Evolutionary conservation across 2,888 invertebrate species (phyloP), one percentile per base, ranked within the genome.

Genomic region (Nowickia ferox): DNA sequence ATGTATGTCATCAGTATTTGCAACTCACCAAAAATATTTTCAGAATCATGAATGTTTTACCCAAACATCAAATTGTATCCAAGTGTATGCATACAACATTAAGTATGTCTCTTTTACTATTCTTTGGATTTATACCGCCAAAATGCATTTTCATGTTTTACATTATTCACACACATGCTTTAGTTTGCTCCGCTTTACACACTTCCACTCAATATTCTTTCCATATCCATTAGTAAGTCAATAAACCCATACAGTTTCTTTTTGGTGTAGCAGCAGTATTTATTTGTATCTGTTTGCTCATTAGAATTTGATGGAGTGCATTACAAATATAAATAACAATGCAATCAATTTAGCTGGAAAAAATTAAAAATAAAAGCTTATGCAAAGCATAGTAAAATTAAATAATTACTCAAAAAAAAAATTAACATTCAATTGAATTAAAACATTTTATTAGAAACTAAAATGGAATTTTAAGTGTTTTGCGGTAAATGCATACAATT

Each of bases 71-170:
- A 74, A 55, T 78, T 78, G 57, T 81, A 30, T 30, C 30, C 6
- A 30, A 30, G 1, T 6, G 30, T 6, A 30, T 30, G 63, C 80
- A 84, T 84, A 30, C 30, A 30, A 6, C 30, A 6, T 30, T 30
- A 30, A 6, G 30, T 30, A 65, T 84, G 82, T 65, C 69, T 84
- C 19, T 77, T 72, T 81, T 84, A 85, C 81, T 84, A 84, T 85
- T 80, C 79, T 87, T 88, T 87, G 78, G 75, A 84, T 87, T 83
- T 84, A 74, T 75, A 51, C 75, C 87, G 87, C 79, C 83, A 76
- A 87, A 88, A 87, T 88, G 88, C 87, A 87, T 88, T 88, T 88
- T 88, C 87, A 88, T 89, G 88, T 88, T 86, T 61, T 72, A 42
- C 68, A 79, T 84, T 79, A 74, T 79, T 61, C 65, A 65, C 63